These are phyloP conservation scores for Cistogaster globosa DNA, from an alignment of 2,888 invertebrate genomes.

Conservation along the genomic window DNA sequence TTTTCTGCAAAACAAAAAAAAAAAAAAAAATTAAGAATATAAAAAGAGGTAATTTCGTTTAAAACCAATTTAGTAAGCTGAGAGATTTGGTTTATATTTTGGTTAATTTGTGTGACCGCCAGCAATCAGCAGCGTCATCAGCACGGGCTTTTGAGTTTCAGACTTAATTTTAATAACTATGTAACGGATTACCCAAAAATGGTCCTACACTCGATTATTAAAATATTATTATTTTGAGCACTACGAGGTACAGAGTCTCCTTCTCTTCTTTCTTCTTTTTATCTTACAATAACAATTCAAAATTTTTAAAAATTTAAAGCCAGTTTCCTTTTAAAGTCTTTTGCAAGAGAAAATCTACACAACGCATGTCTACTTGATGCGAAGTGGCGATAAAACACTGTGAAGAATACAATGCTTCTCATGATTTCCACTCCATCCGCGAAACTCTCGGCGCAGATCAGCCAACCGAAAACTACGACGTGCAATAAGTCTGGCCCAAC, in stretches of 20 bases:
- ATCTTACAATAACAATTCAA: slow-evolving; percentile 14
- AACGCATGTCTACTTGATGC: slow-evolving; percentile 72
- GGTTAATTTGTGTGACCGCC: slow-evolving; percentile 40
- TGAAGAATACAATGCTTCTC: slow-evolving; percentile 82
- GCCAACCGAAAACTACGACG: slow-evolving; percentile 79
- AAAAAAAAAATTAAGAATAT: slow-evolving; percentile 44
- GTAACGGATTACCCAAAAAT: slow-evolving; percentile 51
- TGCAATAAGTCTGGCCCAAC: slow-evolving; percentile 81
- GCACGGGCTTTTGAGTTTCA: slow-evolving; percentile 12
- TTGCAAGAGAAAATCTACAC: not conserved
- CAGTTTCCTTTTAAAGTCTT: slow-evolving; percentile 49
- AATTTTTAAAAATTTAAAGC: slow-evolving; percentile 35
- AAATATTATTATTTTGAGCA: slow-evolving; percentile 57
- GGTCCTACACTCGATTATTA: slow-evolving; percentile 35
- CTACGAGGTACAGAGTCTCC: slow-evolving; percentile 55
- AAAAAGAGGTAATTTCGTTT: slow-evolving; percentile 39
- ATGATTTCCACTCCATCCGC: slow-evolving; percentile 82
- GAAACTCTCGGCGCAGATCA: slow-evolving; percentile 80
- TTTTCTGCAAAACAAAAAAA: slow-evolving; percentile 62
- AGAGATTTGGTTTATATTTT: slow-evolving; percentile 48
- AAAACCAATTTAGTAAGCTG: slow-evolving; percentile 37
- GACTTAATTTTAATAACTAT: slow-evolving; percentile 13
- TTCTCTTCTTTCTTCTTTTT: slow-evolving; percentile 32
- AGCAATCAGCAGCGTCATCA: slow-evolving; percentile 29
- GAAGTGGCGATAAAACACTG: slow-evolving; percentile 80